Base-by-base conservation (phyloP, 1,140 invertebrate species). In the Drosophila azteca region DNA sequence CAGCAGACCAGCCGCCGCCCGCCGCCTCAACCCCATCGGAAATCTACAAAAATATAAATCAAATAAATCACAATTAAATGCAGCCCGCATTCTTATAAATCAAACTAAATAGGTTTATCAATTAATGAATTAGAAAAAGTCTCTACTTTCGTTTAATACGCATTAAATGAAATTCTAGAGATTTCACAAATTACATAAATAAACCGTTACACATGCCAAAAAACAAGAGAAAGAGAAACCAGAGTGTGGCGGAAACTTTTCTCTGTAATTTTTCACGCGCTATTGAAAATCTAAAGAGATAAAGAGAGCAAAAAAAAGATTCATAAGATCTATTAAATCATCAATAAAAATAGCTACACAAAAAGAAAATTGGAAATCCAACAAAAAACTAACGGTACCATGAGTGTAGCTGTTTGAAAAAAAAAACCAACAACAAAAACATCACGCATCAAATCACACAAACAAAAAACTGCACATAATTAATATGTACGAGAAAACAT, bases 401-500 rank as follows among this genome's bases (percentile, higher is more conserved):
- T 85, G 77, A 66, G 58, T 73, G 73, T 61, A 84, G 77, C 77
- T 80, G 77, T 74, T 81, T 85, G 41, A 85, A 51, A 48, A 48
- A 48, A 49, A 61, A 6, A 11, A 50, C 20, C 29, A 43, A 35
- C 24, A 46, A 26, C 31, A 54, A 50, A 11, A 60, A 44, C 70
- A 77, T 53, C 82, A 87, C 82, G 82, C 82, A 87, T 45, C 83
- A 83, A 63, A 79, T 63, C 59, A 70, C 69, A 83, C 46, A 66
- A 54, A 55, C 54, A 54, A 69, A 52, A 87, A 82, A 62, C 46
- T 69, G 44, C 57, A 61, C 51, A 71, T 82, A 84, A 76, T 82
- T 84, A 88, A 84, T 88, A 88, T 88, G 83, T 88, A 83, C 79
- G 83, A 88, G 46, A 88, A 88, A 89, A 77, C 83, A 69, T 68